Evolutionary conservation across 1,140 invertebrate species (phyloP).

Genomic region (Choristoneura fumiferana): DNA sequence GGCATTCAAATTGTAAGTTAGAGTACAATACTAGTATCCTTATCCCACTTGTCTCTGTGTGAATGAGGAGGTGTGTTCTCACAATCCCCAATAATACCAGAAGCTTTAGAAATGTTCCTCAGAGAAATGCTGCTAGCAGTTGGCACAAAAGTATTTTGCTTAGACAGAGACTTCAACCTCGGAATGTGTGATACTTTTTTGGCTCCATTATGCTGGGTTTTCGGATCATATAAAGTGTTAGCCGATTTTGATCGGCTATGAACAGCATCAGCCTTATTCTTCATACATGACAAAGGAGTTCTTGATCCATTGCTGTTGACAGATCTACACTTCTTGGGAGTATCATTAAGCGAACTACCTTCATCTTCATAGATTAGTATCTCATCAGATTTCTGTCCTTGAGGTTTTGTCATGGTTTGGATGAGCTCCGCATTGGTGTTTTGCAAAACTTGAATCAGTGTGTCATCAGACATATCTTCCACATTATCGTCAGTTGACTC

Average conservation of each 20-base stretch:
- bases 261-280: constrained; percentile 56
- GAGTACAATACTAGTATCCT: constrained; percentile 73
- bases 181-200: constrained; percentile 67
- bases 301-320: constrained; percentile 49
- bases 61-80: constrained; percentile 75
- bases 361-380: constrained; percentile 72
- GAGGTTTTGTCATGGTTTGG: constrained; percentile 28
- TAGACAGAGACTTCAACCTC: constrained; percentile 58
- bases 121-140: constrained; percentile 57
- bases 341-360: constrained; percentile 38
- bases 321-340: constrained; percentile 61
- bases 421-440: constrained; percentile 53
- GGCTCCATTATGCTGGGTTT: constrained; percentile 36
- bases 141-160: constrained; percentile 40
- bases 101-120: constrained; percentile 50
- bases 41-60: constrained; percentile 72
- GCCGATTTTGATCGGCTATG: constrained; percentile 64
- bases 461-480: constrained; percentile 71
- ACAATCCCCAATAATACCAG: constrained; percentile 55
- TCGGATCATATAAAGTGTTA: constrained; percentile 53
- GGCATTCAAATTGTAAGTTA: constrained; percentile 33
- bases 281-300: constrained; percentile 71
- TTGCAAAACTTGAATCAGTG: constrained; percentile 62
- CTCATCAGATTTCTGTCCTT: constrained; percentile 49
- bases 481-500: constrained; percentile 50